Conservation (phyloP, 2,113 vertebrate species). For the Myrmophylax atrothorax region DNA sequence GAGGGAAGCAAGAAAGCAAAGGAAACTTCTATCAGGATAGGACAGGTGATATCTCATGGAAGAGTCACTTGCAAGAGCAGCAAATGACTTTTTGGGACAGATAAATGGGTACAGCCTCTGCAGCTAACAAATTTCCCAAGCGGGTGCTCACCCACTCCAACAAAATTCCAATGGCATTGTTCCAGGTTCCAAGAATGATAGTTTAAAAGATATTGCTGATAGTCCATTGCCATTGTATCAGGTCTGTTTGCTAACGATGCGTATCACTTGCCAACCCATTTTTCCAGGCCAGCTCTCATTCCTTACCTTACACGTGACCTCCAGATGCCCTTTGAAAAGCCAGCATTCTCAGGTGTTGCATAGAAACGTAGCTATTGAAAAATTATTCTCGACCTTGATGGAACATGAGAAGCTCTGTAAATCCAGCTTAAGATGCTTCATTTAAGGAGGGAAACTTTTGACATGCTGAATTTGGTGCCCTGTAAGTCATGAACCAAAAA, state of each 20-base stretch:
- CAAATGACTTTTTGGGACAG: background rate
- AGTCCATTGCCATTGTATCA: background rate
- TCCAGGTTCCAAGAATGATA: background rate
- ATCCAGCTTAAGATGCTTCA: background rate
- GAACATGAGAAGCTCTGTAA: background rate
- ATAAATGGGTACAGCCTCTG: background rate
- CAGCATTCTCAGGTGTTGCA: background rate
- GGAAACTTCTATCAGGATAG: background rate
- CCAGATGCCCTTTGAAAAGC: background rate
- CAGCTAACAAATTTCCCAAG: background rate
- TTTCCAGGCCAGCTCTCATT: background rate
- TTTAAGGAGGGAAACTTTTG: background rate
- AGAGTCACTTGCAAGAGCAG: background rate
- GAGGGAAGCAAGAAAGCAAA: background rate
- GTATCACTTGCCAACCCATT: background rate
- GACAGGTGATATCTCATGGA: background rate
- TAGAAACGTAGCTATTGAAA: background rate
- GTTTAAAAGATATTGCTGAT: background rate
- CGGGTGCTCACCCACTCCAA: background rate
- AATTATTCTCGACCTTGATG: background rate
- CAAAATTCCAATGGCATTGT: fast-evolving
- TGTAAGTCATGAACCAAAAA: background rate
- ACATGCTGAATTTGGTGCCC: background rate
- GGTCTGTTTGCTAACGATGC: background rate
- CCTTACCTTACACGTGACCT: background rate